Base-by-base conservation (phyloP, 2,797 vertebrate genomes). In the Australoheros facetus region DNA sequence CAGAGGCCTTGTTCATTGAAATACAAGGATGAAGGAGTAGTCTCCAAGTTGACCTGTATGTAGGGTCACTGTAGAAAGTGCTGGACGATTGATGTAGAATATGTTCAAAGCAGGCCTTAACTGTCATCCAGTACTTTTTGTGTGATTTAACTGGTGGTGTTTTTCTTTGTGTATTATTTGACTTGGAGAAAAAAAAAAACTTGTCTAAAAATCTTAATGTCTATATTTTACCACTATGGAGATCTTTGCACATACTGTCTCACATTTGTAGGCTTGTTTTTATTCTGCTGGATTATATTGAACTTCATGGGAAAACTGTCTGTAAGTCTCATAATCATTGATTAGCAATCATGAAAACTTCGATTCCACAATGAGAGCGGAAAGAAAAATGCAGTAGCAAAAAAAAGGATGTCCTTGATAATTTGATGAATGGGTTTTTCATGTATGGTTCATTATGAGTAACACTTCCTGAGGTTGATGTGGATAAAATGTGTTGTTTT, bases 171-270 rank as follows among this genome's bases (percentile, higher is more conserved):
- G 53, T 77, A 48, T 81, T 74, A 30, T 59, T 17, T 72, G 21
- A 54, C 42, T 82, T 64, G 71, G n/a, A 28, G 58, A 66, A 73
- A 56, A 53, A 4, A 4, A 69, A 60, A 42, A 48, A 48, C 82
- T 37, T 30, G 28, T 30, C 4, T 59, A 54, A 37, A 45, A 66
- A 19, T 17, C 23, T n/a, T 32, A 42, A 14, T 66, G 12, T 81
- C 69, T 77, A 34, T 74, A 4, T 81, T 87, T 30, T 62, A 79
- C 42, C 71, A 12, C 53, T 74, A n/a, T 74, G 48, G 82, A 37
- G 75, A 66, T 85, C 72, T 90, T 91, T 92, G 87, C 85, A 89
- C 88, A 80, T 74, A 42, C 59, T 56, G 16, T 80, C 11, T 73
- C 55, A 42, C 21, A 56, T 57, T 39, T 48, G 79, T 72, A 58